phyloP scores from a whole-genome alignment of 2,797 vertebrate species.

The Linurgus olivaceus region DNA sequence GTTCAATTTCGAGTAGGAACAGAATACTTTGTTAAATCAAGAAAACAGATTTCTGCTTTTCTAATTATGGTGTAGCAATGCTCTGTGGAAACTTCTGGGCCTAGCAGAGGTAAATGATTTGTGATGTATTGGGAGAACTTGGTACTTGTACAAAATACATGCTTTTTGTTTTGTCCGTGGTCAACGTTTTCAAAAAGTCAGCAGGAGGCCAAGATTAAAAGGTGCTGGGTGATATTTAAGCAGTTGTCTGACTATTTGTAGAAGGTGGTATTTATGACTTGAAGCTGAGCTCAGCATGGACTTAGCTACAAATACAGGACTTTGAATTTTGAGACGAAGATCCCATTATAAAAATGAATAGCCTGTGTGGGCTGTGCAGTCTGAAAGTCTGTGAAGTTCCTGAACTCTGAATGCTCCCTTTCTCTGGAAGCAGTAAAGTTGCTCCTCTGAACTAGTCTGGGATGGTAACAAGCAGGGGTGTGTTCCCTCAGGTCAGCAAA shows the following conservation, averaged over 20 bases:
- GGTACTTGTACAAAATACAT: neutral
- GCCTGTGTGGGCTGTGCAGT: neutral
- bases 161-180: neutral
- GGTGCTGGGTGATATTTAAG: neutral
- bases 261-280: neutral
- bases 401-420: neutral
- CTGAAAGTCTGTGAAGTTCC: neutral
- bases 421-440: neutral
- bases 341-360: neutral
- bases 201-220: neutral
- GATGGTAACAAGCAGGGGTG: neutral
- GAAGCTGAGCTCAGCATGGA: neutral
- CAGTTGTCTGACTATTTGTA: neutral
- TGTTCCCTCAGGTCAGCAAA: neutral
- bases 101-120: neutral
- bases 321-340: slow-evolving; percentile 2
- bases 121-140: neutral
- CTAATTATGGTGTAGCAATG: neutral
- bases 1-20: neutral
- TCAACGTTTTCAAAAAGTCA: neutral
- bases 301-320: neutral
- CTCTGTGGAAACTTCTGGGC: neutral
- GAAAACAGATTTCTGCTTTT: neutral
- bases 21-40: neutral
- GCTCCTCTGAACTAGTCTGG: neutral